Percentiles rank a stretch among this genome's conserved stretches.
Evolutionary conservation across 2,113 vertebrate species (phyloP).

Genomic region (Bombycilla garrulus): DNA sequence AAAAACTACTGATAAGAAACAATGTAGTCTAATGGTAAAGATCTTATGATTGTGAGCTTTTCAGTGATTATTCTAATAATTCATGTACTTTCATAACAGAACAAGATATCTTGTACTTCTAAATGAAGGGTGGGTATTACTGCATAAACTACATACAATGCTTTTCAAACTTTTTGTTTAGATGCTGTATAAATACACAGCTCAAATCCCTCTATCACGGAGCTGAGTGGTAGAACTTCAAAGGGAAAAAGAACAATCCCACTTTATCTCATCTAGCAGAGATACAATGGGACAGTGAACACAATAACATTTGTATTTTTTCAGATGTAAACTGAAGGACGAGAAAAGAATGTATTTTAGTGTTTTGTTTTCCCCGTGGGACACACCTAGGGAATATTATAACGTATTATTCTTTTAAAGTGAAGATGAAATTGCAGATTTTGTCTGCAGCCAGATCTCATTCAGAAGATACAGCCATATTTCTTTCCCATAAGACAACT

Average conservation of each 20-base stretch:
- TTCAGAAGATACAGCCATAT: background rate
- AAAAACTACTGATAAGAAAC: conserved; percentile 32
- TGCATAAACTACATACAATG: background rate
- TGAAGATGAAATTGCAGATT: background rate
- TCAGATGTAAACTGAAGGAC: background rate
- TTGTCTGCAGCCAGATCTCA: background rate
- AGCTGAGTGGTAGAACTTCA: background rate
- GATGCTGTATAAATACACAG: background rate
- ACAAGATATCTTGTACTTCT: conserved; percentile 12
- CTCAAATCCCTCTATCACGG: background rate
- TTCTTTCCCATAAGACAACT: background rate
- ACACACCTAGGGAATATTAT: background rate
- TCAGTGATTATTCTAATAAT: background rate
- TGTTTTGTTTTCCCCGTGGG: background rate
- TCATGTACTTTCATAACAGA: conserved; percentile 10
- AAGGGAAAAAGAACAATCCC: background rate
- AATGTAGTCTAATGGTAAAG: conserved; percentile 21
- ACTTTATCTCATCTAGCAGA: background rate
- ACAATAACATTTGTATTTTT: background rate
- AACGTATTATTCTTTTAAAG: background rate
- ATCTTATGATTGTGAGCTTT: conserved; percentile 29
- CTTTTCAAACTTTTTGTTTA: conserved; percentile 17
- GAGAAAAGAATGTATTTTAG: background rate
- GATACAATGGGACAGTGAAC: conserved; percentile 4
- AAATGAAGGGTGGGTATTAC: background rate